Base-by-base conservation (phyloP, 2,888 invertebrate species). In the Lasioglossum morio region DNA sequence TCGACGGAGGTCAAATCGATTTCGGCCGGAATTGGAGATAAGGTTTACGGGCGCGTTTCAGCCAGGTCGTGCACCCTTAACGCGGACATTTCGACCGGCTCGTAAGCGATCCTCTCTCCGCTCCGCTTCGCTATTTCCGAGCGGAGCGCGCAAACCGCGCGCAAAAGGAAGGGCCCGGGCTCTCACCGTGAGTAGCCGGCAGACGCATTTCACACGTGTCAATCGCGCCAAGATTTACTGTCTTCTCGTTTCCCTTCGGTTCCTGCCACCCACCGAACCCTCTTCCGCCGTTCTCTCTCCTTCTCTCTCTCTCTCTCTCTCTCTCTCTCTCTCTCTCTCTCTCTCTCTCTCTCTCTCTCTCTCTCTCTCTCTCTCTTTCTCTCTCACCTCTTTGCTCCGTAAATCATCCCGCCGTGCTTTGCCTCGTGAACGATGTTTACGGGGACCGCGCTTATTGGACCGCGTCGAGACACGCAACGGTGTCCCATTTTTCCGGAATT, bases 161-260 rank as follows among this genome's bases (percentile, higher is more conserved):
- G 89, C 87, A 88, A 90, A 89, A 91, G 89, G 72, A 80, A 27
- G 66, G 78, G 12, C 46, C 23, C 7, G 48, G 19, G 2, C 27
- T 72, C 10, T 81, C 78, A 23, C 76, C 74, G 82, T 16, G 89
- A 90, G 92, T 93, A 93, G 93, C 92, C 90, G 86, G 86, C 91
- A 92, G 92, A 92, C 91, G 93, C 93, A 93, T 94, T 94, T 94
- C 94, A 93, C 94, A 94, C 94, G 93, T 94, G 94, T 94, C 94
- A 94, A 94, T 94, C 94, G 93, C 80, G 85, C 79, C 82, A 92
- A 94, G 94, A 94, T 94, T 94, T 94, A 94, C 93, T 85, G 93
- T 92, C 93, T 46, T 43, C 30, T 19, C 75, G 53, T 79, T 66
- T 77, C 88, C 82, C 82, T 81, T 81, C 79, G 23, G 69, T 75